phyloP scores from a whole-genome alignment of 1,140 invertebrate species.

The Metopolophium dirhodum region DNA sequence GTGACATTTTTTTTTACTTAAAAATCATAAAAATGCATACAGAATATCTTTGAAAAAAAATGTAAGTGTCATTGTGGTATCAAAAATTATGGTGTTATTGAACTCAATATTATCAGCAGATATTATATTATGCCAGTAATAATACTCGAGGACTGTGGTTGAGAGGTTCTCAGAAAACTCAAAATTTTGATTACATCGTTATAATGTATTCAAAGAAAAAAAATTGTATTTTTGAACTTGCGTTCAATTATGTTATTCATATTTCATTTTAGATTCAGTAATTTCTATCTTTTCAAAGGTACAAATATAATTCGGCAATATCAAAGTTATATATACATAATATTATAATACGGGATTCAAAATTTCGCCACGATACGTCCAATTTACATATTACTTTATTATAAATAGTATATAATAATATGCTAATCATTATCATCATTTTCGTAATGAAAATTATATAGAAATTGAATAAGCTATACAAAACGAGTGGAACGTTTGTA shows the following conservation, averaged over 20 bases:
- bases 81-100: neutral
- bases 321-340: neutral
- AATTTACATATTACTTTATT: neutral
- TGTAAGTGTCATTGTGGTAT: neutral
- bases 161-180: neutral
- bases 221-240: neutral
- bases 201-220: neutral
- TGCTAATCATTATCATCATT: neutral
- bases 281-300: neutral
- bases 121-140: constrained; percentile 5
- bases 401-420: neutral
- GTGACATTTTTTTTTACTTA: neutral
- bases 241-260: neutral
- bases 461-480: neutral
- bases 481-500: neutral
- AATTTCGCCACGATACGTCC: neutral
- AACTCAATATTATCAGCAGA: neutral
- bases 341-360: neutral
- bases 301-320: neutral
- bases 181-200: neutral
- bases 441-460: neutral
- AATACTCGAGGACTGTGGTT: neutral
- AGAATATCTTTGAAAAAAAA: neutral
- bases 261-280: neutral
- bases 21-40: neutral